Conservation (phyloP, 1,140 invertebrate species). For the Cydia splendana region DNA sequence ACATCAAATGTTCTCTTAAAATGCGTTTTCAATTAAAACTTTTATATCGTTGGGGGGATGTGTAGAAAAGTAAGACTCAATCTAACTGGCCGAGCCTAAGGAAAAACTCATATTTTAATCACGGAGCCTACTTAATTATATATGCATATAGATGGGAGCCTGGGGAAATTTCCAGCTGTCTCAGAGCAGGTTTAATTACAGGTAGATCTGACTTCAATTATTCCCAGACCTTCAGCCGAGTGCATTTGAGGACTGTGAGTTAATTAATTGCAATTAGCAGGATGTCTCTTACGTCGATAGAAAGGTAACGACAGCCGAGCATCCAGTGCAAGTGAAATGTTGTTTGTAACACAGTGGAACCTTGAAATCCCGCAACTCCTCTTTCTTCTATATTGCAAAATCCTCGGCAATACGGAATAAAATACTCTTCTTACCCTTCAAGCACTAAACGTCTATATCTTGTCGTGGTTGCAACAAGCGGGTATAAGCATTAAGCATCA, state of each 20-base stretch:
- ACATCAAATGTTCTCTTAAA: too few relatives aligned
- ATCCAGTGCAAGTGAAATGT: not conserved
- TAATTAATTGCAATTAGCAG: slow-evolving; percentile 28
- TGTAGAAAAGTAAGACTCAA: too few relatives aligned
- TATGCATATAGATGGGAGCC: slow-evolving; percentile 11
- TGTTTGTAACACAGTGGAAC: not conserved
- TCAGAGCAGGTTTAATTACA: slow-evolving; percentile 18
- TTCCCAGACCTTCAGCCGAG: slow-evolving; percentile 21
- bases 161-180: slow-evolving; percentile 17
- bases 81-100: not conserved
- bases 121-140: not conserved
- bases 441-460: too few relatives aligned
- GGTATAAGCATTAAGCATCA: too few relatives aligned
- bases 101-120: not conserved
- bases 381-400: too few relatives aligned
- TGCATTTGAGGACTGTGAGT: slow-evolving; percentile 17
- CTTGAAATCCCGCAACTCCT: too few relatives aligned
- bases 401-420: too few relatives aligned
- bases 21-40: too few relatives aligned
- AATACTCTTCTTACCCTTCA: too few relatives aligned
- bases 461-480: too few relatives aligned
- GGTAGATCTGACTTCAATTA: slow-evolving; percentile 26
- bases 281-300: slow-evolving; percentile 2
- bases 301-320: not conserved
- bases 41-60: too few relatives aligned